Base-by-base conservation (phyloP, 2,113 vertebrate genomes). In the Crotalus horridus region DNA sequence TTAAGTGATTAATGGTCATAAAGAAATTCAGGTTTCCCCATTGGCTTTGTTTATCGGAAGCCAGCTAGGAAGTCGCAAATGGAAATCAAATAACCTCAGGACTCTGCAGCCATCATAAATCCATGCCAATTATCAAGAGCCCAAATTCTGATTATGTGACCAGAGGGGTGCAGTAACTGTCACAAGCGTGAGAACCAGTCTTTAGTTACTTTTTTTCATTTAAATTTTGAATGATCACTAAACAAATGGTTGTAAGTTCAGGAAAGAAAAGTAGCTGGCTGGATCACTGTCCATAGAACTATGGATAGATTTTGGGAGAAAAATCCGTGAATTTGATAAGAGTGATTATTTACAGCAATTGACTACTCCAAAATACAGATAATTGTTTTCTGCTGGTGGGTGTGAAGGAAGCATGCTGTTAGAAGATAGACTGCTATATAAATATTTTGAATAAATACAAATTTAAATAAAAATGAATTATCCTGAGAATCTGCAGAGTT, bases 371-470 rank as follows among this genome's bases (percentile, higher is more conserved):
- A 29, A 86, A 4, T 17, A 0, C 33, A 0, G 46, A 90, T 87
- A 3, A 1, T 53, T 3, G 0, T 13, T 90, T 64, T 51, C 69
- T 59, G 39, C 0, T 86, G 93, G 5, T 86, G 93, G 5, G 12
- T 20, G 26, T 93, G 51, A 89, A 20, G 33, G 17, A 64, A 94
- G 39, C 39, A 88, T 58, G 9, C n/a, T 15, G 39, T n/a, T 64
- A 29, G 21, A 39, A 94, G 64, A 85, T 94, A 56, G 89, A 89
- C 43, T 85, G 13, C 81, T 90, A 1, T 94, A 33, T 64, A 64
- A 64, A 64, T 64, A 64, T 13, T n/a, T 69, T 69, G 11, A n/a
- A n/a, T n/a, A 69, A 69, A 69, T 64, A 29, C 29, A 64, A 10
- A 64, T 2, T 64, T 64, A 64, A 64, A 64, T 69, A n/a, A 69